phyloP scores from a whole-genome alignment of 2,113 vertebrate species.

The Acrocephalus arundinaceus region DNA sequence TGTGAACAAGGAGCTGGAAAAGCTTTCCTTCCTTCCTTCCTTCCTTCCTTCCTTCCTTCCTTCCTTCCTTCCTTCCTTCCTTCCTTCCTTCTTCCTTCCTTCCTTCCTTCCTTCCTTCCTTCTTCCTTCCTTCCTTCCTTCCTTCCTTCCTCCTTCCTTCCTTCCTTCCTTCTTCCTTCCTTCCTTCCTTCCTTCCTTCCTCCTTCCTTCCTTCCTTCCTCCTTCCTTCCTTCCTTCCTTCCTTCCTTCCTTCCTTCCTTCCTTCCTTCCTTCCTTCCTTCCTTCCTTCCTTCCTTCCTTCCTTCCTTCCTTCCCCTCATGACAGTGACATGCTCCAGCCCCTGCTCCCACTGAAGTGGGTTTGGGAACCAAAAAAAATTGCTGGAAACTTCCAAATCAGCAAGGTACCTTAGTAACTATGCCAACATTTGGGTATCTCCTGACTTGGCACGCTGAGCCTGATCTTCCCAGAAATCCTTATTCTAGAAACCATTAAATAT shows the following conservation, averaged over 20 bases:
- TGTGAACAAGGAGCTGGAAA: background rate
- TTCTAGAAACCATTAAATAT: slow-evolving; percentile 30
- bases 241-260: background rate
- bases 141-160: background rate
- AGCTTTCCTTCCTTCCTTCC: background rate
- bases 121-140: background rate
- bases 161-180: background rate
- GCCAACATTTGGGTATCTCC: background rate
- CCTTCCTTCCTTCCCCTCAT: background rate
- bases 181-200: background rate
- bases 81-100: background rate
- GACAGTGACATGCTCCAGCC: background rate
- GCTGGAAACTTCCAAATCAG: background rate
- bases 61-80: background rate
- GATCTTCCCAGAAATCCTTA: slow-evolving; percentile 21
- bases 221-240: background rate
- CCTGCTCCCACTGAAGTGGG: background rate
- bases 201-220: too few species aligned
- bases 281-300: background rate
- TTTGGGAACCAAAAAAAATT: background rate
- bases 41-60: too few species aligned
- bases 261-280: background rate
- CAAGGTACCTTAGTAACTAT: background rate
- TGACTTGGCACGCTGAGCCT: background rate
- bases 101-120: background rate